Conservation (phyloP, 2,888 invertebrate species). For the Ganaspis brasiliensis region DNA sequence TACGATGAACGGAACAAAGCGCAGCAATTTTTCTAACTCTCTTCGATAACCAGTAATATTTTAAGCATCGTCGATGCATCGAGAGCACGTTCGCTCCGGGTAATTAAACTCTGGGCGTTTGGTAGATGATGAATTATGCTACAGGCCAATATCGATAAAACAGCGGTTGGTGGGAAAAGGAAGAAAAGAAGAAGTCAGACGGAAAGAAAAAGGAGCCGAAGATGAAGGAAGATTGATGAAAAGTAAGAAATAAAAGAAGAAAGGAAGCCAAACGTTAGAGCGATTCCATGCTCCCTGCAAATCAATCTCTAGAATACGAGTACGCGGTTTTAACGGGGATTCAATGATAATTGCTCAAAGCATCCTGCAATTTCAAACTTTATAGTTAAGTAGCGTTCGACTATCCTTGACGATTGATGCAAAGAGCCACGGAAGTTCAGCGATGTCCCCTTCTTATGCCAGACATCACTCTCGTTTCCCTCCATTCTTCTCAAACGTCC, state of each 20-base stretch:
- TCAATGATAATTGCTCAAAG: constrained; percentile 67
- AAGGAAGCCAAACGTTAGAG: constrained; percentile 27
- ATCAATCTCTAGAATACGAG: constrained; percentile 48
- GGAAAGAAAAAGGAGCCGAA: constrained; percentile 13
- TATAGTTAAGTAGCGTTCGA: constrained; percentile 67
- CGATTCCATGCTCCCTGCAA: constrained; percentile 42
- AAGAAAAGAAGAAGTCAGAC: constrained; percentile 31
- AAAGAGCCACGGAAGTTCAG: constrained; percentile 56
- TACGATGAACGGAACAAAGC: not conserved
- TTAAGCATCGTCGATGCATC: constrained; percentile 53
- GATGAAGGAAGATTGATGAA: constrained; percentile 22
- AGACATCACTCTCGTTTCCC: constrained; percentile 54
- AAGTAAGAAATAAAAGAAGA: not conserved
- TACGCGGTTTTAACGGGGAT: constrained; percentile 45
- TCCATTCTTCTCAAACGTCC: constrained; percentile 59
- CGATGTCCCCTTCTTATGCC: constrained; percentile 47
- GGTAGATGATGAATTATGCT: constrained; percentile 66
- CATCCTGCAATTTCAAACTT: constrained; percentile 71
- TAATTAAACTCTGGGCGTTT: constrained; percentile 67
- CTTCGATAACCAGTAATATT: not conserved
- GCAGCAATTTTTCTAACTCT: not conserved
- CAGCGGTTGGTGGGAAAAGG: constrained; percentile 56
- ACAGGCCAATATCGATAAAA: constrained; percentile 63
- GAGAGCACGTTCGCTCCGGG: constrained; percentile 65
- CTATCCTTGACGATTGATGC: constrained; percentile 61